A percentile compares a stretch with the other conserved stretches of the same genome.
These are phyloP conservation scores for Holacanthus passer DNA, from an alignment of 2,113 vertebrate genomes.

Conservation along the genomic window DNA sequence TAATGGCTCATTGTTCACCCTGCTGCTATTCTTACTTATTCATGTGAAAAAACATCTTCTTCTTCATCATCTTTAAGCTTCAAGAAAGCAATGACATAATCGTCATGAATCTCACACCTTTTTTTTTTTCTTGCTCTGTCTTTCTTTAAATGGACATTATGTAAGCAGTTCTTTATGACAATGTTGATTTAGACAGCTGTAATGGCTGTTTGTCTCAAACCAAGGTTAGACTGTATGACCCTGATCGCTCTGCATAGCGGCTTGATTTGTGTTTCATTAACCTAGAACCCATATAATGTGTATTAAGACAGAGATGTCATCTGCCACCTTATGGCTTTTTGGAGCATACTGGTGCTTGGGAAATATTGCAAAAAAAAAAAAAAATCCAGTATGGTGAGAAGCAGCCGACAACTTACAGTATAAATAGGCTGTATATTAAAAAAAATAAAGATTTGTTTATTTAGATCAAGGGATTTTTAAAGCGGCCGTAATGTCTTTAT, in stretches of 20 bases:
- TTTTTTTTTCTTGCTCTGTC: not conserved
- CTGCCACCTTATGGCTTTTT: not conserved
- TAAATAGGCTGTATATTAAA: too few relatives aligned
- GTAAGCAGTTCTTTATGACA: not conserved
- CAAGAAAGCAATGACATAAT: not conserved
- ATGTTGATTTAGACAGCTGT: conserved; percentile 2
- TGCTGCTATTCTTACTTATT: too few relatives aligned
- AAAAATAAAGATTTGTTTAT: not conserved
- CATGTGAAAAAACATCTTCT: not conserved
- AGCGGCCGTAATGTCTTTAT: not conserved
- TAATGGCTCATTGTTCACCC: not conserved
- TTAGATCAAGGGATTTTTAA: not conserved
- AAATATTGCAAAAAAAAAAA: not conserved
- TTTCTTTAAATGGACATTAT: not conserved
- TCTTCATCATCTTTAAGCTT: too few relatives aligned
- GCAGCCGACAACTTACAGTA: not conserved
- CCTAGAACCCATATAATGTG: not conserved
- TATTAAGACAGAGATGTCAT: not conserved
- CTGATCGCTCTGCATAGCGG: not conserved
- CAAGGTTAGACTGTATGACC: not conserved
- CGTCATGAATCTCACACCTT: not conserved
- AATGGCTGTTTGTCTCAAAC: not conserved
- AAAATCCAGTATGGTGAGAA: not conserved
- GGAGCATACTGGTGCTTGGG: not conserved
- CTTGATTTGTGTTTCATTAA: not conserved